Conservation (phyloP, 2,113 vertebrate species). For the Chitala chitala region DNA sequence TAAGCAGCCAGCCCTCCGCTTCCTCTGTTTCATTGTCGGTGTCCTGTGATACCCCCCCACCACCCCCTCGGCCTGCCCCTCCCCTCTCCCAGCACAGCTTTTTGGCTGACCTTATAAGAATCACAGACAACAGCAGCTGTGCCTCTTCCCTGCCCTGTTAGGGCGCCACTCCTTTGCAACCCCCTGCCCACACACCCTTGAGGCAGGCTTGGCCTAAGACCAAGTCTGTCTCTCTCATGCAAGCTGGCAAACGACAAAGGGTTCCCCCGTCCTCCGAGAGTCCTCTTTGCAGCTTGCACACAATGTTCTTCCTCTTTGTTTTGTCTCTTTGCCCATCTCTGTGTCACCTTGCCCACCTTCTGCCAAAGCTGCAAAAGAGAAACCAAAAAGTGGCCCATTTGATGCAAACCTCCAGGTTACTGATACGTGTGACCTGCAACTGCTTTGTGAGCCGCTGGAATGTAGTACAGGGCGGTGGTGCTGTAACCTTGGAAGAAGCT, state of each 20-base stretch:
- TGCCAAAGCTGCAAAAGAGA: slow-evolving; percentile 50
- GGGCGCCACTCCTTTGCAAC: not conserved
- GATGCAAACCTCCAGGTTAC: slow-evolving; percentile 62
- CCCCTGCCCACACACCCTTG: not conserved
- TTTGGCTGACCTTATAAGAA: slow-evolving; percentile 47
- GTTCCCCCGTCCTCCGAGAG: slow-evolving; percentile 7
- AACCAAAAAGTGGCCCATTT: slow-evolving; percentile 51
- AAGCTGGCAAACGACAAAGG: not conserved
- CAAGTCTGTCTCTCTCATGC: not conserved
- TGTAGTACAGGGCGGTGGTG: slow-evolving; percentile 25
- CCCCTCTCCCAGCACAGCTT: slow-evolving; percentile 4
- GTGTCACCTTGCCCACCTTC: slow-evolving; percentile 52
- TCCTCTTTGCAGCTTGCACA: slow-evolving; percentile 40
- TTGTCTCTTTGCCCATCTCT: slow-evolving; percentile 35
- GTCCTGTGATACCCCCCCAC: slow-evolving; percentile 13
- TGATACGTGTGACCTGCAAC: slow-evolving; percentile 53
- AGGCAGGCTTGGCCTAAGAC: not conserved
- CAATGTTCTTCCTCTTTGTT: slow-evolving; percentile 39
- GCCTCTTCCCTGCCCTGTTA: slow-evolving; percentile 34
- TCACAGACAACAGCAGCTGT: slow-evolving; percentile 61
- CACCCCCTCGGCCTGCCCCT: slow-evolving; percentile 27
- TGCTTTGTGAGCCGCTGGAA: slow-evolving; percentile 44
- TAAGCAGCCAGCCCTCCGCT: slow-evolving; percentile 20
- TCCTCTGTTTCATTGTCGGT: slow-evolving; percentile 26
- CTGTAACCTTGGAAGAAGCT: slow-evolving; percentile 35